Percentiles rank a stretch among this genome's conserved stretches.
phyloP scores from a whole-genome alignment of 2,888 invertebrate species.

The Agrochola macilenta region DNA sequence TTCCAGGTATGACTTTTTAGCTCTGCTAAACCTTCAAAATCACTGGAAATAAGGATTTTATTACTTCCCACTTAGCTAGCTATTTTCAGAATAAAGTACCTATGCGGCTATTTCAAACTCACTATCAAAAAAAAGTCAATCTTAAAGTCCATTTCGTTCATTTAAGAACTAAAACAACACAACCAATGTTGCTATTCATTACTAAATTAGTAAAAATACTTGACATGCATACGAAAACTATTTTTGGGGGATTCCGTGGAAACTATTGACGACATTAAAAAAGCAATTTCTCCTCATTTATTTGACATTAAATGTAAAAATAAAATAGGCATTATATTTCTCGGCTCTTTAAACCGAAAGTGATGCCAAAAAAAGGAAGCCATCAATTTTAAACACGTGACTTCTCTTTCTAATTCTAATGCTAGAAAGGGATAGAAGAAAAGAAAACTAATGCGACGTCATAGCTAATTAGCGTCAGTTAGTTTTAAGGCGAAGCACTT shows the following conservation, averaged over 20 bases:
- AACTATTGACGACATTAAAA: slow-evolving; percentile 60
- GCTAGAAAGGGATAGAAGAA: slow-evolving; percentile 72
- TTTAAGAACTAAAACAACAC: neutral
- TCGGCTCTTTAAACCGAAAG: slow-evolving; percentile 63
- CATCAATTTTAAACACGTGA: slow-evolving; percentile 69
- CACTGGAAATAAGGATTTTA: neutral
- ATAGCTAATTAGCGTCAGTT: slow-evolving; percentile 85
- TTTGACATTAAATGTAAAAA: slow-evolving; percentile 61
- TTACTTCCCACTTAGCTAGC: neutral
- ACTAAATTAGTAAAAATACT: slow-evolving; percentile 13
- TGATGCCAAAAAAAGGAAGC: slow-evolving; percentile 78
- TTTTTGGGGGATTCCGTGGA: slow-evolving; percentile 44
- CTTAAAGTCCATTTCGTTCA: neutral
- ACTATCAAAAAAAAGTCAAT: neutral
- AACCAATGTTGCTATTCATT: neutral
- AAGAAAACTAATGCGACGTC: slow-evolving; percentile 83
- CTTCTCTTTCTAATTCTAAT: slow-evolving; percentile 66
- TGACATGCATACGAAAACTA: slow-evolving; percentile 25
- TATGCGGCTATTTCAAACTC: neutral
- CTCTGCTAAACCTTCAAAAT: neutral
- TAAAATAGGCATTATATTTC: slow-evolving; percentile 56
- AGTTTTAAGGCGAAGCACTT: slow-evolving; percentile 77
- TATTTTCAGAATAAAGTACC: neutral
- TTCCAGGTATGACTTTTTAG: neutral
- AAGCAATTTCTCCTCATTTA: slow-evolving; percentile 54